These are phyloP conservation scores for Ellobium chinense DNA, from an alignment of 2,888 invertebrate species.

Conservation along the genomic window DNA sequence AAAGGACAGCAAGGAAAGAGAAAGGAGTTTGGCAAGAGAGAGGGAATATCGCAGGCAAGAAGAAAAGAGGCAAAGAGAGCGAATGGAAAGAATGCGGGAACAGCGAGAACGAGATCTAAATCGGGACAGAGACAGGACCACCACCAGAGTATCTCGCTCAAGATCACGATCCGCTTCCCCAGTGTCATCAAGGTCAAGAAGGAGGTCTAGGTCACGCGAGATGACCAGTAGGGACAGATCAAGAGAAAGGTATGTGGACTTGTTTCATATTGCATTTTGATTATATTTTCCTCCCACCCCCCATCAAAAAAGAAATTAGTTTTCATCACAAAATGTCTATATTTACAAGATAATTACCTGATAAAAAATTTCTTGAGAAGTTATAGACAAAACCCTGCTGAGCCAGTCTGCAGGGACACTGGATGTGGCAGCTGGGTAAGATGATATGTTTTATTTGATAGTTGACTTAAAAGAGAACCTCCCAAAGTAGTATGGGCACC, in stretches of 20 bases:
- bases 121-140: slow-evolving; percentile 70
- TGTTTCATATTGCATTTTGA: neutral
- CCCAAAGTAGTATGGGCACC: no score
- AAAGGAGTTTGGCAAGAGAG: slow-evolving; percentile 54
- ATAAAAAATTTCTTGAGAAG: no score
- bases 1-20: slow-evolving; percentile 63
- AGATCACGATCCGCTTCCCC: slow-evolving; percentile 64
- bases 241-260: slow-evolving; percentile 58
- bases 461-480: no score
- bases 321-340: no score
- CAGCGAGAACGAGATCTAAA: slow-evolving; percentile 51
- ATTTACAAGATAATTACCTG: no score
- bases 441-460: no score
- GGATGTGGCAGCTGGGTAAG: no score
- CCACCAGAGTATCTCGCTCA: slow-evolving; percentile 57
- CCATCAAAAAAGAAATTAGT: no score
- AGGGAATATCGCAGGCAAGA: slow-evolving; percentile 75
- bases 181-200: slow-evolving; percentile 80
- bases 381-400: no score
- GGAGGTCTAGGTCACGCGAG: slow-evolving; percentile 74
- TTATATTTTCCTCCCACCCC: neutral
- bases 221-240: slow-evolving; percentile 63
- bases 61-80: slow-evolving; percentile 74
- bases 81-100: slow-evolving; percentile 53
- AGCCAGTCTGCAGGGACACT: no score